Evolutionary conservation across 2,888 invertebrate genomes (phyloP), one percentile per base, ranked within the genome.

Genomic region (Nemotelus pantherinus): DNA sequence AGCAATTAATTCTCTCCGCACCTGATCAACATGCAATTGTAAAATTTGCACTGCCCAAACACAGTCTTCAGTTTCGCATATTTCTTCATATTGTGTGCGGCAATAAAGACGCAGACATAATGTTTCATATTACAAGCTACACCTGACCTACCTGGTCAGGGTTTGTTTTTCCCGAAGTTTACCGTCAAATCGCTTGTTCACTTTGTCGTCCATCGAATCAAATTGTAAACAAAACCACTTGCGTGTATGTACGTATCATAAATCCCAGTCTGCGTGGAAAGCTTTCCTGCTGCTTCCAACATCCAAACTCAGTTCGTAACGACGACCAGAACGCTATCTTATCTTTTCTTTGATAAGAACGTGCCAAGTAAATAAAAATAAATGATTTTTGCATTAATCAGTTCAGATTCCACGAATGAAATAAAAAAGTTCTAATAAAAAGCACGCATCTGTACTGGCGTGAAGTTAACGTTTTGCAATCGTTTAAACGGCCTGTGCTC

Each of bases 331-430:
- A 9, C 55, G 57, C 41, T 74, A 74, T 74, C 74, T 74, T 74
- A 74, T 74, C 74, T 74, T 70, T 47, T 70, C 63, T 63, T 63
- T 63, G 74, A 74, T 74, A 74, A 74, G 55, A 44, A 53, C 53
- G 41, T 45, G n/a, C 10, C 47, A 7, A 74, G 41, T 25, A 41
- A 57, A 50, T 44, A 58, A 50, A 58, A 58, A 58, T 45, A 70
- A 43, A 70, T 53, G 60, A 45, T 58, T 60, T 74, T 74, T 41
- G 74, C 74, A 74, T 63, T 60, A 48, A 60, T 60, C 70, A 70
- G 55, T 39, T 63, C 39, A 39, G 41, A 63, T 50, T 47, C 48
- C 47, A 68, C 25, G 57, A 44, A 60, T 2, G 5, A 39, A 58
- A 10, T 6, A 47, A 48, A 60, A 60, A 74, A 53, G 70, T 70